Base-by-base conservation (phyloP, 2,797 vertebrate genomes). In the Trachurus trachurus region DNA sequence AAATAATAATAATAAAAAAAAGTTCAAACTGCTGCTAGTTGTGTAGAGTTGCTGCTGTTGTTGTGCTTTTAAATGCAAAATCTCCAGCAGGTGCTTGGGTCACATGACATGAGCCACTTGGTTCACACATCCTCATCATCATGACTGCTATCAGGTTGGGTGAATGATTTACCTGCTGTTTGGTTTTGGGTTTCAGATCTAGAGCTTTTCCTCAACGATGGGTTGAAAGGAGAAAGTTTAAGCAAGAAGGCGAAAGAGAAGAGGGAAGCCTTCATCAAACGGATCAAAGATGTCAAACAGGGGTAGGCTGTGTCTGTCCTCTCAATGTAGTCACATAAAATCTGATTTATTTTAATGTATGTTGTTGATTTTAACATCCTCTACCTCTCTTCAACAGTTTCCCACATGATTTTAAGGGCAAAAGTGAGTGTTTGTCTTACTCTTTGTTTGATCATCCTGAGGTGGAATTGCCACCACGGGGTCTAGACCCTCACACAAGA, bases 211-310 rank as follows among this genome's bases (percentile, higher is more conserved):
- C 88, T 99, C 87, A 92, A 80, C 19, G 96, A 97, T 79, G 91
- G 89, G 1, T 85, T 99, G 62, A 99, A 96, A 94, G 97, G 94
- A 66, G 98, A 99, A 93, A 97, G 86, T 92, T 90, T 99, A 82
- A 97, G 97, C 84, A 99, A 97, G 94, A 98, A 95, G 95, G 95
- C 95, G 31, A 99, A 98, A 85, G 98, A 99, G 72, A 98, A 93
- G 89, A 96, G 73, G 65, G 97, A 99, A 62, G 70, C 69, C 34
- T 94, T 99, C 86, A 92, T 97, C 89, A 98, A 95, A 92, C 95
- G 96, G 85, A 96, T 99, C 80, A 97, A 96, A 90, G 97, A 98
- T 68, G 81, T 98, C 81, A 98, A 97, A 83, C 75, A 88, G 66
- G 91, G 93, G 98, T 99, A 95, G 34, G 34, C 7, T 37, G 34